Percentiles rank a stretch among this genome's conserved stretches.
Evolutionary conservation across 2,113 vertebrate species (phyloP).

Genomic region (Thamnaconus septentrionalis): DNA sequence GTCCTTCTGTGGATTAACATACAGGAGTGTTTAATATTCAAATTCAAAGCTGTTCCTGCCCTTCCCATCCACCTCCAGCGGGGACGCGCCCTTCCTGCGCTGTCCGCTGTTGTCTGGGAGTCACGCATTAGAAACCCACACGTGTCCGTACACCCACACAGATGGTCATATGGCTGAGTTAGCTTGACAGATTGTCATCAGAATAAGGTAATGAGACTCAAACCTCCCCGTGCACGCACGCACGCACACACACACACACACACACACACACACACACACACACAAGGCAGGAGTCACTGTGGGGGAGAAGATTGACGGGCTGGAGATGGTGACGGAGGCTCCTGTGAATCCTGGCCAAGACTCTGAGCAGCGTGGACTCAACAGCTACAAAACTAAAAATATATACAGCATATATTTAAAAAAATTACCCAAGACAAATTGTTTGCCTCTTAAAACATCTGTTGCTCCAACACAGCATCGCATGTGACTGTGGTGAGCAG

Average conservation of each 20-base stretch:
- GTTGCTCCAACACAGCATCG: not conserved
- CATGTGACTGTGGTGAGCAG: not conserved
- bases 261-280: conserved; percentile 2
- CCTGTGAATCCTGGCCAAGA: conserved; percentile 44
- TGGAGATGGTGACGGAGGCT: conserved; percentile 44
- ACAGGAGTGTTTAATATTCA: not conserved
- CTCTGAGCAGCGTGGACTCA: conserved; percentile 34
- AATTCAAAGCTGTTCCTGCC: conserved; percentile 2
- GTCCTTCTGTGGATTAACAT: conserved; percentile 3
- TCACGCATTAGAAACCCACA: conserved; percentile 41
- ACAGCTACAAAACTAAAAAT: no score
- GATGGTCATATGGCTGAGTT: conserved; percentile 60
- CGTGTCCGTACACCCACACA: conserved; percentile 18
- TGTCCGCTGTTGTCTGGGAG: conserved; percentile 21
- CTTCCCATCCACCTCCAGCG: conserved; percentile 12
- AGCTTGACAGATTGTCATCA: conserved; percentile 73
- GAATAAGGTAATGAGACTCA: conserved; percentile 67
- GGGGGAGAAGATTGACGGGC: conserved; percentile 54
- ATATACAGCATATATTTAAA: no score
- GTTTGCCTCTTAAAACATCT: conserved; percentile 2
- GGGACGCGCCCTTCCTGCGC: conserved; percentile 3
- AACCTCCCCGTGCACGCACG: not conserved
- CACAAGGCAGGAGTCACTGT: conserved; percentile 2
- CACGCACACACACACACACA: no score
- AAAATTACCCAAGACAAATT: no score